phyloP scores from a whole-genome alignment of 2,113 vertebrate genomes.

The Raphicerus campestris region DNA sequence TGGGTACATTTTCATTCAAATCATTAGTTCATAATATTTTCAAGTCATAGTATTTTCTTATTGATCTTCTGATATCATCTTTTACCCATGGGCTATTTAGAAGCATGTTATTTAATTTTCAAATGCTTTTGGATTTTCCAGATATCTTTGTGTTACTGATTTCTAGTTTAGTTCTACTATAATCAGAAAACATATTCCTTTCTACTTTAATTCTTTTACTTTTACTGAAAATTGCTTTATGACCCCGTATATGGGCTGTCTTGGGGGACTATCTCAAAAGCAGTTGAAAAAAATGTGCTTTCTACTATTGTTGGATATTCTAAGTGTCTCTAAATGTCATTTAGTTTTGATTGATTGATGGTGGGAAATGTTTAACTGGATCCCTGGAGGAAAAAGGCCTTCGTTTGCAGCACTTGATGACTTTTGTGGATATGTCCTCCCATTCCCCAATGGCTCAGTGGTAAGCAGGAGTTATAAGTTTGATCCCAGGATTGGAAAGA shows the following conservation, averaged over 20 bases:
- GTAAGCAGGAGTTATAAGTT: neutral
- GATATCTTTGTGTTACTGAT: neutral
- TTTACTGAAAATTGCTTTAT: neutral
- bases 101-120: neutral
- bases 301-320: neutral
- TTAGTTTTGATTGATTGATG: neutral
- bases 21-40: neutral
- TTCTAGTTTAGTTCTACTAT: neutral
- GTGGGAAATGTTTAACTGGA: neutral
- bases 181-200: neutral
- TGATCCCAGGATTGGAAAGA: neutral
- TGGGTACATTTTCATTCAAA: neutral
- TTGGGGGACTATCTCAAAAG: neutral
- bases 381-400: neutral
- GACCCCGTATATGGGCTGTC: neutral
- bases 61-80: neutral
- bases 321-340: neutral
- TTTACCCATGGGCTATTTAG: neutral
- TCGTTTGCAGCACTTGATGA: neutral
- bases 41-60: neutral
- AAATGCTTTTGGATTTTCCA: neutral
- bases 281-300: neutral
- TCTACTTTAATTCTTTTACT: neutral
- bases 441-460: neutral
- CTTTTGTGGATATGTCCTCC: neutral